These are phyloP conservation scores for Myotis davidii DNA, from an alignment of 2,113 vertebrate species.

Conservation along the genomic window DNA sequence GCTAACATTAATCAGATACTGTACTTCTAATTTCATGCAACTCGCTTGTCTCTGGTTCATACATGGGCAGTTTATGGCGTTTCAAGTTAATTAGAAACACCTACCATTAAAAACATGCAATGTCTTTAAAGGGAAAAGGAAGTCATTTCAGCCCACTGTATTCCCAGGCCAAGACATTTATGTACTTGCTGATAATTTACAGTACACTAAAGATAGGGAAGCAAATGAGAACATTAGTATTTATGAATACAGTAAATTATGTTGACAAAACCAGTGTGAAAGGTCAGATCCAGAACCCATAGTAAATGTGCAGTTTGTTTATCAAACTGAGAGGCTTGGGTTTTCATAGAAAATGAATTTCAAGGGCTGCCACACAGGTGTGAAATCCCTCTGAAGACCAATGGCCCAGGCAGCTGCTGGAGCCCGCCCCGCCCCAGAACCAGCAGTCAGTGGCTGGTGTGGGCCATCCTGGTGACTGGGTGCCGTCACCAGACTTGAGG, in stretches of 20 bases:
- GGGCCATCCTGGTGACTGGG: background rate
- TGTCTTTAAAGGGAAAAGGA: constrained; percentile 73
- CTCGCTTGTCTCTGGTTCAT: constrained; percentile 82
- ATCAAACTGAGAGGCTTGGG: constrained; percentile 41
- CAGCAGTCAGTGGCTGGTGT: accelerated
- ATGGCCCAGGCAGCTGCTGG: background rate
- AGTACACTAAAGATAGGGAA: constrained; percentile 67
- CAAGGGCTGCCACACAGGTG: constrained; percentile 24
- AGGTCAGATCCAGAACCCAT: constrained; percentile 75
- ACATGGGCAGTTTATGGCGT: constrained; percentile 81
- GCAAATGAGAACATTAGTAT: constrained; percentile 67
- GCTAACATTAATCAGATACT: constrained; percentile 84
- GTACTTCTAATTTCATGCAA: constrained; percentile 84
- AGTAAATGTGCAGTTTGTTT: constrained; percentile 74
- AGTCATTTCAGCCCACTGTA: constrained; percentile 73
- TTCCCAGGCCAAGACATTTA: constrained; percentile 76
- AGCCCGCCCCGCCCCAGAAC: background rate
- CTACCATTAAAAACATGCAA: constrained; percentile 78
- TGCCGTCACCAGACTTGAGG: background rate
- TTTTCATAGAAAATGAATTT: constrained; percentile 73
- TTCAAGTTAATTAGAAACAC: constrained; percentile 84
- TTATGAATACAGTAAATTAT: constrained; percentile 73
- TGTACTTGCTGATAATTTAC: constrained; percentile 66
- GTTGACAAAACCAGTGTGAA: constrained; percentile 75
- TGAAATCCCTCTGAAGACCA: constrained; percentile 3